These are phyloP conservation scores for Elysia chlorotica DNA, from an alignment of 1,140 invertebrate genomes.

Conservation along the genomic window DNA sequence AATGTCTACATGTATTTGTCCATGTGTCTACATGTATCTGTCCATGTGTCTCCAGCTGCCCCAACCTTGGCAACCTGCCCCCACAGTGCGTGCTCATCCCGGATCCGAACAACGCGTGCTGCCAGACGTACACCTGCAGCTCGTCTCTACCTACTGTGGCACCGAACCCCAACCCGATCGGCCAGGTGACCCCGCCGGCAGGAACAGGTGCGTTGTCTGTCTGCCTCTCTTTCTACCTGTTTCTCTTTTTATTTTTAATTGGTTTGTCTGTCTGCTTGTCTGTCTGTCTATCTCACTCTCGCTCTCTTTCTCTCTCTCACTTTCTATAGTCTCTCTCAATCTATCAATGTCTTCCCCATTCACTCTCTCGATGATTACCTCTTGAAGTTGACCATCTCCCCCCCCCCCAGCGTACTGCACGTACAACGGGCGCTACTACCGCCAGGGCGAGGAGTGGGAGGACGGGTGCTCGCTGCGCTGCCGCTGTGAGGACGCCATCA, in stretches of 20 bases:
- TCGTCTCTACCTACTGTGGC: slow-evolving; percentile 15
- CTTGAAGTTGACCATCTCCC: too few relatives aligned
- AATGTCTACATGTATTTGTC: too few relatives aligned
- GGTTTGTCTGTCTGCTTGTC: too few relatives aligned
- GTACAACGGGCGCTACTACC: slow-evolving; percentile 44
- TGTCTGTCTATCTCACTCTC: too few relatives aligned
- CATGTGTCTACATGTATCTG: too few relatives aligned
- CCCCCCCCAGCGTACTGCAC: slow-evolving; percentile 36
- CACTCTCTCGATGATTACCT: too few relatives aligned
- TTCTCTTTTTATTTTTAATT: too few relatives aligned
- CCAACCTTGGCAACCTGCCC: slow-evolving; percentile 31
- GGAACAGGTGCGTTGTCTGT: too few relatives aligned
- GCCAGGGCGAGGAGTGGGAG: slow-evolving; percentile 46
- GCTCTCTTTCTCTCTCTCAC: too few relatives aligned
- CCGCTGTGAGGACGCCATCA: slow-evolving; percentile 45
- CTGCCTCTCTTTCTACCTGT: too few relatives aligned
- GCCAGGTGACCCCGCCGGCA: slow-evolving; percentile 4
- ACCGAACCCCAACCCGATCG: neutral
- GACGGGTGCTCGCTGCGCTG: slow-evolving; percentile 50
- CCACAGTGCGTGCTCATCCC: slow-evolving; percentile 29
- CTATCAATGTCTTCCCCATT: too few relatives aligned
- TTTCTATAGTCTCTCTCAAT: too few relatives aligned
- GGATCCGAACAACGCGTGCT: slow-evolving; percentile 36
- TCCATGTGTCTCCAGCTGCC: slow-evolving; percentile 35
- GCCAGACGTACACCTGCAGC: slow-evolving; percentile 33